Evolutionary conservation across 2,888 invertebrate species (phyloP), one percentile per base, ranked within the genome.

Genomic region (Microchrysa polita): DNA sequence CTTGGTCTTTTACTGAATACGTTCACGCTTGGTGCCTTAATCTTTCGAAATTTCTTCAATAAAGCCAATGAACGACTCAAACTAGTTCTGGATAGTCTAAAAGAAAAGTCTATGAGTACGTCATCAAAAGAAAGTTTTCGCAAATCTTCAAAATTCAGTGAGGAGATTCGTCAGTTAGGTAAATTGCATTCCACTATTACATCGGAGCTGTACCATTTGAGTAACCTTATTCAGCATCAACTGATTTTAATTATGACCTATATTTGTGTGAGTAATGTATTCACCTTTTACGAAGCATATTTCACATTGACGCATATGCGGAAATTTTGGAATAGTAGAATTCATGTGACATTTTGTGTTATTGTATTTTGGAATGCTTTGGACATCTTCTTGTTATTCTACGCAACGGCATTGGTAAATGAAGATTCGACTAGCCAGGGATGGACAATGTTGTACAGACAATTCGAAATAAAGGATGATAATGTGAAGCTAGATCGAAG

Each of bases 151-250:
- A 34, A 34, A 7, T 34, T 34, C 27, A 34, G 7, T 34, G 27
- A 7, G 27, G 27, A 34, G 7, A 7, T 34, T 34, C 4, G 27
- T 34, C 27, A 5, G 4, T 34, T 34, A 34, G 7, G 2, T 34
- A 34, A 34, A 34, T 7, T 5, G 7, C 34, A 67, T 34, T 67
- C 53, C 10, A n/a, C n/a, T 14, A 18, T 53, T 12, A 53, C 34
- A 18, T 34, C 2, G 10, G 14, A 23, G 10, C 2, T 67, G 1
- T 2, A 27, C 9, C 1, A 16, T 7, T 7, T 53, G 1, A 27
- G 14, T 67, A 42, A 23, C n/a, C 14, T 67, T n/a, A 10, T 52
- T 1, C 53, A 67, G 16, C n/a, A 14, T 27, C 67, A 67, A 23
- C 27, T 67, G 18, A 14, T 67, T 7, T 10, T n/a, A 7, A 16